phyloP scores from a whole-genome alignment of 1,140 invertebrate species.

The Lordiphosa collinella region DNA sequence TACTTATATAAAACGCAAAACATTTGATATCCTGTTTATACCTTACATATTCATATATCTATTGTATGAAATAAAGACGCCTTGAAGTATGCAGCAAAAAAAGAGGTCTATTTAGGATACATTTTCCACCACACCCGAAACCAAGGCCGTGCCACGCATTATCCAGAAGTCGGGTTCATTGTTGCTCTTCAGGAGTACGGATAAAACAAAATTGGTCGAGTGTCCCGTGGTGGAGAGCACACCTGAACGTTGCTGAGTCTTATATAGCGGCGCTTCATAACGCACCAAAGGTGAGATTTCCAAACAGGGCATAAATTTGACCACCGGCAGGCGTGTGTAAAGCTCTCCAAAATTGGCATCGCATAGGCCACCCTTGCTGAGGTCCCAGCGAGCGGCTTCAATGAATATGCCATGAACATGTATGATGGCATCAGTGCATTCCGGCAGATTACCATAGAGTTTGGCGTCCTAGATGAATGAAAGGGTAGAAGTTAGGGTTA shows the following conservation, averaged over 20 bases:
- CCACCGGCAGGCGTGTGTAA: conserved; percentile 87
- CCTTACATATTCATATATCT: conserved; percentile 3
- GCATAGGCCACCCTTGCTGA: conserved; percentile 82
- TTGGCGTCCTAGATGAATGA: conserved; percentile 31
- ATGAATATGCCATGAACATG: conserved; percentile 92
- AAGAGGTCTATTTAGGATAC: conserved; percentile 40
- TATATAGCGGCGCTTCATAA: conserved; percentile 90
- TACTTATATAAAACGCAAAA: background rate
- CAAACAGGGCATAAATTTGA: conserved; percentile 85
- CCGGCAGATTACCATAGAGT: conserved; percentile 81
- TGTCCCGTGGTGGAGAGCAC: conserved; percentile 92
- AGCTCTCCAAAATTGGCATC: conserved; percentile 88
- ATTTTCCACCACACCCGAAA: conserved; percentile 87
- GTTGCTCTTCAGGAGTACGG: conserved; percentile 86
- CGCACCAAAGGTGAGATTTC: conserved; percentile 65
- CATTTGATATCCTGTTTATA: background rate
- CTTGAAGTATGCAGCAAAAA: conserved; percentile 22
- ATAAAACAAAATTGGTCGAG: conserved; percentile 93
- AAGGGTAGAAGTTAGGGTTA: no score
- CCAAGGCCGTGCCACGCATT: conserved; percentile 89
- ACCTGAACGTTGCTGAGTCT: conserved; percentile 91
- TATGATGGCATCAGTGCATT: conserved; percentile 86
- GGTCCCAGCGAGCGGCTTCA: conserved; percentile 92
- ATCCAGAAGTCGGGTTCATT: conserved; percentile 89
- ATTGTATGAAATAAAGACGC: conserved; percentile 58